Evolutionary conservation across 2,888 invertebrate species (phyloP), one percentile per base, ranked within the genome.

Genomic region (Dynastes tityus): DNA sequence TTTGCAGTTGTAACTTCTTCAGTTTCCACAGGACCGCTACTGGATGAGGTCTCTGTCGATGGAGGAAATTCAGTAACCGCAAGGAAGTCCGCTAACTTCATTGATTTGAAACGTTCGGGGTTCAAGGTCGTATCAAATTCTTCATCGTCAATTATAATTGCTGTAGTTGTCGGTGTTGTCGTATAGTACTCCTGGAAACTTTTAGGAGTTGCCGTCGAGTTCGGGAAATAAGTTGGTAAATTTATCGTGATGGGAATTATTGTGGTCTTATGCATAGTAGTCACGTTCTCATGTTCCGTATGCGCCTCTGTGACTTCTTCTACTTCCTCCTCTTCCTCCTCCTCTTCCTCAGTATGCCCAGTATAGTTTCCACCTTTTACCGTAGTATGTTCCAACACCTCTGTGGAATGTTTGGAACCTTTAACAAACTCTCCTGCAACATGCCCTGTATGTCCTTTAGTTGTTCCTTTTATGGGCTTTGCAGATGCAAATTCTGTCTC

Each of bases 131-230:
- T 45, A 73, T 83, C 83, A 3, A 70, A 78, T 29, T 70, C 81
- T 78, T 81, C 82, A 78, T 82, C 82, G 64, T 82, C 82, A 11
- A 78, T 67, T 16, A 78, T 51, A 4, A 68, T 53, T 1, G 51
- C 40, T 1, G 68, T 75, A 9, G 6, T 22, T 22, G 16, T 45
- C 16, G 77, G 13, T 8, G 68, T 53, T 0, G 79, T 80, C 16
- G 83, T 80, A 78, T 83, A 83, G 77, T 81, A 83, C 29, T 80
- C 75, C 71, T 82, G 80, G 61, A 80, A 84, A 78, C 77, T 81
- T 65, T 80, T 79, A 11, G 80, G 16, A 9, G 70, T 63, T 29
- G 37, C 74, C 8, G 83, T 78, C n/a, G 83, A 80, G 76, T 84
- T 82, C 58, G 80, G 81, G 32, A 80, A 82, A 79, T 79, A 81